Evolutionary conservation across 2,888 invertebrate genomes (phyloP), one percentile per base, ranked within the genome.

Genomic region (Acleris literana): DNA sequence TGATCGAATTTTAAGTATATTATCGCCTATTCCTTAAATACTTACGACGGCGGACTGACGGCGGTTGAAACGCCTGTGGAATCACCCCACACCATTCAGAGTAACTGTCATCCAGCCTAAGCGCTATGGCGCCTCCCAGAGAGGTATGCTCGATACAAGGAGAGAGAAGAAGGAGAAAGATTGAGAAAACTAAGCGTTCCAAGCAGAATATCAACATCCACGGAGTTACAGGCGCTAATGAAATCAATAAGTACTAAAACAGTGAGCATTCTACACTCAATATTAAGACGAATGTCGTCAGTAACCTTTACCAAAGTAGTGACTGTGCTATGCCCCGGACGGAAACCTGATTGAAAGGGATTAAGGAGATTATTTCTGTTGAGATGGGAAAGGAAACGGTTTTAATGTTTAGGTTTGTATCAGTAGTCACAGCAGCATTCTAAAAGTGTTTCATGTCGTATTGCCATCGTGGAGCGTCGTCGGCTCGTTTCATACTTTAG

Each of bases 281-380:
- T 52, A 22, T 52, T 52, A 4, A 20, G 22, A 20, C 52, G 52
- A 52, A 52, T 22, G 52, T 25, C 52, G 16, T 25, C 52, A 20
- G 52, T 29, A 44, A 56, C 56, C 17, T 44, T 56, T 6, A 33
- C 29, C 29, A 69, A 44, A 9, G 69, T 64, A 1, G 66, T 57
- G 43, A 51, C 54, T 1, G 65, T 70, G 60, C 70, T 64, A 48
- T 70, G 68, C 6, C 17, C 43, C n/a, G 67, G 57, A 2, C 61
- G 49, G 51, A 68, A 68, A 18, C 61, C 60, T 2, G 66, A 68
- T 49, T 67, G 68, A 13, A 53, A 52, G 49, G 52, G 25, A 54
- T 53, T 68, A 7, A 60, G n/a, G 1, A 64, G 64, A 17, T 54
- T 25, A 18, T 57, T 29, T 29, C 13, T 33, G 13, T 20, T 43